A percentile compares a stretch with the other conserved stretches of the same genome.
These are phyloP conservation scores for Mus spretus DNA, from an alignment of 2,797 vertebrate species.

Conservation along the genomic window DNA sequence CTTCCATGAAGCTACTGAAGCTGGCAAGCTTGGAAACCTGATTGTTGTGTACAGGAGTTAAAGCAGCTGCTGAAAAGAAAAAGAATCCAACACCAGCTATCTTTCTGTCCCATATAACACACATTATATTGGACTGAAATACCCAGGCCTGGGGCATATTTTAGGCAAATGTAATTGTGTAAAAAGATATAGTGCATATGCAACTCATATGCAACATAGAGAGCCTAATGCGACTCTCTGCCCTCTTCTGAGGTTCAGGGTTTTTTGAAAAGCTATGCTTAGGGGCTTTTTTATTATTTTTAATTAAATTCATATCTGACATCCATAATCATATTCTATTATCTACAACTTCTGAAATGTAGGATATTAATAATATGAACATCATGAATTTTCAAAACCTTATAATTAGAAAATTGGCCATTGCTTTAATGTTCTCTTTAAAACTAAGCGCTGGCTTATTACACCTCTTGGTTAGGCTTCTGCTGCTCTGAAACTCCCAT, in stretches of 20 bases:
- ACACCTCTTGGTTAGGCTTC: background rate
- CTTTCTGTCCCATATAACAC: slow-evolving; percentile 18
- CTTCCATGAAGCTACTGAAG: slow-evolving; percentile 29
- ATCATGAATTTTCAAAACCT: slow-evolving; percentile 9
- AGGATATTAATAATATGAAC: background rate
- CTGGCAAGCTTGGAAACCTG: background rate
- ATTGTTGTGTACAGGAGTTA: slow-evolving; percentile 36
- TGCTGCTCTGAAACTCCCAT: background rate
- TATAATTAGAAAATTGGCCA: background rate
- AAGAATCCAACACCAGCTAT: slow-evolving; percentile 20
- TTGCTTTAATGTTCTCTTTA: background rate
- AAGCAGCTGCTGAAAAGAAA: slow-evolving; percentile 61
- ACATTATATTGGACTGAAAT: background rate
- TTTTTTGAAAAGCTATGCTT: slow-evolving; percentile 49
- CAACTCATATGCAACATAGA: background rate
- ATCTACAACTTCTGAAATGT: slow-evolving; percentile 20
- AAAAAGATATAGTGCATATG: background rate
- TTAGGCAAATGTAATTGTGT: background rate
- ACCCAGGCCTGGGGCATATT: background rate
- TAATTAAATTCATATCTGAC: background rate
- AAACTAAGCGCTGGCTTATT: background rate
- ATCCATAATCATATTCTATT: slow-evolving; percentile 22
- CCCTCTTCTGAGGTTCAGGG: background rate
- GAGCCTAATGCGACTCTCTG: background rate
- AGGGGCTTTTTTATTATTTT: slow-evolving; percentile 18